A percentile compares a stretch with the other conserved stretches of the same genome.
Evolutionary conservation across 2,888 invertebrate genomes (phyloP).

Genomic region (Ernsta delagoae): DNA sequence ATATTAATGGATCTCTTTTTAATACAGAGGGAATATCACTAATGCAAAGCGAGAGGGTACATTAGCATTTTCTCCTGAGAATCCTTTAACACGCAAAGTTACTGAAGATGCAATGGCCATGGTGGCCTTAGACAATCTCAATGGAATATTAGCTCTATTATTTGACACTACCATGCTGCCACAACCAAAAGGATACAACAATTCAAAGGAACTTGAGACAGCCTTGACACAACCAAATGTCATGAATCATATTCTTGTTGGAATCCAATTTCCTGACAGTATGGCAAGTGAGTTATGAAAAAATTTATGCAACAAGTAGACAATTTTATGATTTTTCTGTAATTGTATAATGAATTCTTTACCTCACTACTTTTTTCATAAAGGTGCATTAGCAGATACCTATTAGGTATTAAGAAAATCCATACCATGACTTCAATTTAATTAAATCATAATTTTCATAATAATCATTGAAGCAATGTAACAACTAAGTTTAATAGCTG

Average conservation of each 20-base stretch:
- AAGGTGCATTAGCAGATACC: no score
- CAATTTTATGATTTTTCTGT: neutral
- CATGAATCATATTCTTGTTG: slow-evolving; percentile 74
- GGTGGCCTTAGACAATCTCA: slow-evolving; percentile 72
- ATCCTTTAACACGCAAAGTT: slow-evolving; percentile 66
- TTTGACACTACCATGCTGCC: slow-evolving; percentile 70
- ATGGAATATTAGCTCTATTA: slow-evolving; percentile 63
- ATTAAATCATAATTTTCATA: no score
- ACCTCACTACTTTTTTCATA: no score
- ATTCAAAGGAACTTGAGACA: slow-evolving; percentile 65
- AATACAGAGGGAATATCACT: slow-evolving; percentile 67
- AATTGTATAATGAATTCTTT: neutral
- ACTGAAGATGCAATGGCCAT: slow-evolving; percentile 69
- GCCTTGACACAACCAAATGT: slow-evolving; percentile 72
- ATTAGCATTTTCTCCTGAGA: slow-evolving; percentile 77
- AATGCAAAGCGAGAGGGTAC: slow-evolving; percentile 67
- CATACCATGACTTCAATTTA: no score
- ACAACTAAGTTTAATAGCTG: no score
- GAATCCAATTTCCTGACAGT: slow-evolving; percentile 73
- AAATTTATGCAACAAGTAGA: no score
- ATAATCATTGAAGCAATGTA: no score
- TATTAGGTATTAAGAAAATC: no score
- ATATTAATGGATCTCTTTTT: neutral
- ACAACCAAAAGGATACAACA: slow-evolving; percentile 69
- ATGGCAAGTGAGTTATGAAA: slow-evolving; percentile 71